phyloP scores from a whole-genome alignment of 1,140 invertebrate species.

The Stratiolaelaps scimitus region DNA sequence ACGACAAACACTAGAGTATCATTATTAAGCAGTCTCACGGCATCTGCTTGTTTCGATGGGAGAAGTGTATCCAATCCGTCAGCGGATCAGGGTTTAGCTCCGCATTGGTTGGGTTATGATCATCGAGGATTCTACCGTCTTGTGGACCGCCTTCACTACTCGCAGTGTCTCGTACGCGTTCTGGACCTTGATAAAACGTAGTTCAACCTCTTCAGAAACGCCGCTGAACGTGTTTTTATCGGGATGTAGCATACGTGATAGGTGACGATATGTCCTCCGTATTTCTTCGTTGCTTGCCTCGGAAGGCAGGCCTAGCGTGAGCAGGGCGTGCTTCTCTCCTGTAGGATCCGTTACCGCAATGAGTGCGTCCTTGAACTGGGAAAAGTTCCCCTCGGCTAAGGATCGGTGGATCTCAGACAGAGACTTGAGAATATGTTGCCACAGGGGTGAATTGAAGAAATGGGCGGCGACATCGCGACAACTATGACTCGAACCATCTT shows the following conservation, averaged over 20 bases:
- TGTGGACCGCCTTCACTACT: conserved; percentile 49
- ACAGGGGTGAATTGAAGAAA: conserved; percentile 73
- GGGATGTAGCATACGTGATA: conserved; percentile 79
- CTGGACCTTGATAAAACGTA: conserved; percentile 82
- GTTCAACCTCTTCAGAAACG: conserved; percentile 56
- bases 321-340: conserved; percentile 73
- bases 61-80: no score
- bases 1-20: no score
- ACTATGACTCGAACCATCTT: conserved; percentile 65
- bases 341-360: conserved; percentile 67
- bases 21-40: no score
- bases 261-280: conserved; percentile 58
- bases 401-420: conserved; percentile 59
- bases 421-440: conserved; percentile 59
- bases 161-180: conserved; percentile 79
- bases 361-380: conserved; percentile 64
- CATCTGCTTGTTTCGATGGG: no score
- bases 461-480: conserved; percentile 71
- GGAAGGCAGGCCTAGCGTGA: neutral
- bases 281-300: conserved; percentile 69
- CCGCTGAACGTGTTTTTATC: conserved; percentile 54
- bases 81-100: no score
- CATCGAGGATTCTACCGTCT: no score
- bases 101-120: no score
- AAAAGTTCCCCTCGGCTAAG: conserved; percentile 63